Conservation (phyloP, 2,113 vertebrate species). For the Psophia crepitans region DNA sequence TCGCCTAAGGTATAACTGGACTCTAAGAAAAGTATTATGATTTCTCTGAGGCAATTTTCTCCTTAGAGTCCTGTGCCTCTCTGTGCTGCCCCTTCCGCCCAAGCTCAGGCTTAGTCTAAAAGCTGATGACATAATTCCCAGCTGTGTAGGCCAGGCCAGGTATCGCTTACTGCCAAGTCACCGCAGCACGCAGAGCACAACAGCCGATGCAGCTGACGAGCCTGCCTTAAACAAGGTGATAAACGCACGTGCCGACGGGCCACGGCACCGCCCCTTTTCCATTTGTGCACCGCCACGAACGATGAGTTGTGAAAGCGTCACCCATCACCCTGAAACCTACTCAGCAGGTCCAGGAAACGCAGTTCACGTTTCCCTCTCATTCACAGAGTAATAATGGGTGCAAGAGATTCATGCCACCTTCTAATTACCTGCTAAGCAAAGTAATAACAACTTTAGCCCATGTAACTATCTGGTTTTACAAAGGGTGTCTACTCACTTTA, state of each 20-base stretch:
- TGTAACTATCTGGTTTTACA: not conserved
- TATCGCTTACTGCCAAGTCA: not conserved
- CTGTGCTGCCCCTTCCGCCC: not conserved
- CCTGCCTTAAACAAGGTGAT: not conserved
- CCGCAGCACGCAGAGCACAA: not conserved
- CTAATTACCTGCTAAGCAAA: not conserved
- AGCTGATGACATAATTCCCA: not conserved
- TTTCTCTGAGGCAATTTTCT: not conserved
- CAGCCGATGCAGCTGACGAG: not conserved
- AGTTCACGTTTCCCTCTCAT: not conserved
- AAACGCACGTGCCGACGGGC: not conserved
- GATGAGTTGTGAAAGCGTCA: not conserved
- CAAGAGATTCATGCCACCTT: not conserved
- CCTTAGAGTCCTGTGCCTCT: not conserved
- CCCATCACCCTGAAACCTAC: not conserved
- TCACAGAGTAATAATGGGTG: not conserved
- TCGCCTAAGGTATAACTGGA: not conserved
- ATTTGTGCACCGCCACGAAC: not conserved
- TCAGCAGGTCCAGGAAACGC: not conserved
- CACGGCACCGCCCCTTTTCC: not conserved
- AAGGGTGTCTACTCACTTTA: not conserved
- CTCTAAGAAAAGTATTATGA: fast-evolving
- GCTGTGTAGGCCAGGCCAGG: not conserved
- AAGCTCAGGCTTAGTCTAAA: not conserved
- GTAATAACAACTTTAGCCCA: not conserved